phyloP scores from a whole-genome alignment of 2,113 vertebrate species.

The Myxocyprinus asiaticus region DNA sequence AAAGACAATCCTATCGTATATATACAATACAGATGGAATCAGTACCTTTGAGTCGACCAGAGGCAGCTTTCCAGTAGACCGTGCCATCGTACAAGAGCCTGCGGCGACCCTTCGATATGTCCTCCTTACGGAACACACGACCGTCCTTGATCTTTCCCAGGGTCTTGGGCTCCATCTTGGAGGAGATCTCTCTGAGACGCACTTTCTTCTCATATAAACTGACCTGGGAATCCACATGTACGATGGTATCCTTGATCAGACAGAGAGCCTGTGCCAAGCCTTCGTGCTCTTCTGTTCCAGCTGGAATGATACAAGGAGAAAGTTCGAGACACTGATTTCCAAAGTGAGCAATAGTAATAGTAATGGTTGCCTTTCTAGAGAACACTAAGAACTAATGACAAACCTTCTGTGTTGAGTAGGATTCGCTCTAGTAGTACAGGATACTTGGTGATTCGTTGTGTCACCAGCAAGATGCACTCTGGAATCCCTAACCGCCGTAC shows the following conservation, averaged over 20 bases:
- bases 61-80: constrained; percentile 90
- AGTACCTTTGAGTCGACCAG: constrained; percentile 72
- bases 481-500: constrained; percentile 89
- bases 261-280: constrained; percentile 80
- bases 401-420: constrained; percentile 91
- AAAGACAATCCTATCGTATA: no score
- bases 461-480: constrained; percentile 92
- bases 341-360: no score
- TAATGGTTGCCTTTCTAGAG: no score
- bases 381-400: not conserved
- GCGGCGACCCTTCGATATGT: constrained; percentile 76
- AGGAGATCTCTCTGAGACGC: constrained; percentile 84
- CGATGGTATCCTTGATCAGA: constrained; percentile 86
- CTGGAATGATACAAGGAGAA: constrained; percentile 62
- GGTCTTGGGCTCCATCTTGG: constrained; percentile 87
- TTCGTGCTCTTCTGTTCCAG: constrained; percentile 81
- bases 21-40: not conserved
- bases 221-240: constrained; percentile 85
- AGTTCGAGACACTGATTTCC: no score
- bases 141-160: constrained; percentile 87
- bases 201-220: constrained; percentile 83
- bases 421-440: constrained; percentile 91
- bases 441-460: constrained; percentile 96
- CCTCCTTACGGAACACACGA: constrained; percentile 84
- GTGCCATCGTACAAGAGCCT: constrained; percentile 81